Base-by-base conservation (phyloP, 2,888 invertebrate species). In the Abrostola triplasia region DNA sequence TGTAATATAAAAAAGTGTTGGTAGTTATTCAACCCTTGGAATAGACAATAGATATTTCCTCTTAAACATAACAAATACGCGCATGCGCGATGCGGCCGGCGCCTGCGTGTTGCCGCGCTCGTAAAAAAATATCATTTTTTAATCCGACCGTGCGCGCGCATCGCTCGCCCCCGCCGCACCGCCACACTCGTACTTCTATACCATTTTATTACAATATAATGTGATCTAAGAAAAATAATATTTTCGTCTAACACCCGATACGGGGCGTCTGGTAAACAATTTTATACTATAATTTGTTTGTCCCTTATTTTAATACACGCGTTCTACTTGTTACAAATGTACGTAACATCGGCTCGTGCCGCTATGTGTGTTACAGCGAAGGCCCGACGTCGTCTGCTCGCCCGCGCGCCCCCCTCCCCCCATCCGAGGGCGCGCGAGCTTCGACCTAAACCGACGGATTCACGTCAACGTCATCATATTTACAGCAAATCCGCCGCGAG, bases 1-100 rank as follows among this genome's bases (percentile, higher is more conserved):
- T 93, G 94, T 95, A 94, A 94, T 95, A 95, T 95, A 95, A 95
- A 95, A 95, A 95, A 95, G 95, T 95, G 94, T 94, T 90, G 93
- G 91, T 94, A 92, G 90, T 93, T 93, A 79, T 79, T 79, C 79
- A 92, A 93, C 94, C 94, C 92, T 92, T 92, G 94, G 94, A 94
- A 94, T 94, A 94, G 94, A 94, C 92, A 94, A 93, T 94, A 94
- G 93, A 94, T 94, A 94, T 92, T 93, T 94, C 92, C 88, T 93
- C 94, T 94, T 94, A 94, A 94, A 94, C 94, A 91, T 94, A 94
- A 94, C 94, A 94, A 93, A 93, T 90, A 93, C 85, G 91, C 48
- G 71, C 64, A 67, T 80, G 56, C 56, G 78, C 73, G 74, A 76
- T 65, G 77, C 74, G 84, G 74, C 77, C 75, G 76, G 63, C 57